A percentile compares a stretch with the other conserved stretches of the same genome.
Conservation (phyloP, 2,113 vertebrate genomes). For the Anseranas semipalmata region DNA sequence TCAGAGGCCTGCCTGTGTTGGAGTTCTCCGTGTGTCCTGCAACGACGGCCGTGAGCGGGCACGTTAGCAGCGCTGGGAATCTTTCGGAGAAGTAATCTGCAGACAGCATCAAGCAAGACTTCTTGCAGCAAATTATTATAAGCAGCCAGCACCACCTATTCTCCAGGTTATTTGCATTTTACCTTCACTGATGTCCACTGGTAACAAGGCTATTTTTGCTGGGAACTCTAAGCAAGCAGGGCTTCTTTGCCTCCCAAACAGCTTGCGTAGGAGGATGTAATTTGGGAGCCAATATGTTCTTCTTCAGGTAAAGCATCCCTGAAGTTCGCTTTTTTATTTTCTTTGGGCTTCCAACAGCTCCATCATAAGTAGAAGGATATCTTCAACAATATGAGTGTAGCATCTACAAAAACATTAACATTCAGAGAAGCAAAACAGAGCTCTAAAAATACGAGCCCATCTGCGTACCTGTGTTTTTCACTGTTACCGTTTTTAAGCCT, state of each 20-base stretch:
- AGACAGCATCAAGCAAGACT: neutral
- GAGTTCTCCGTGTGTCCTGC: neutral
- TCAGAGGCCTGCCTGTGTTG: neutral
- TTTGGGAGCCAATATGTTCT: neutral
- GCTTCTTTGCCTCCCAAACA: neutral
- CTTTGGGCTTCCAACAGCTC: neutral
- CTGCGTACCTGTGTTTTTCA: neutral
- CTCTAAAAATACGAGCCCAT: neutral
- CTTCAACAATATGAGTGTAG: neutral
- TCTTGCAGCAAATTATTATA: neutral
- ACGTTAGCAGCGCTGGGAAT: neutral
- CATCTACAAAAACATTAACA: neutral
- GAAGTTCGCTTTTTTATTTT: neutral
- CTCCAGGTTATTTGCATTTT: neutral
- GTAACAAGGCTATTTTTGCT: neutral
- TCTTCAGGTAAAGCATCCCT: neutral
- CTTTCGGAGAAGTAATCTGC: neutral
- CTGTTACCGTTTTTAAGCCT: neutral
- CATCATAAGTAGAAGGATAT: neutral
- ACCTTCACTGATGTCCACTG: rapidly evolving
- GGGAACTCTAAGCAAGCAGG: neutral
- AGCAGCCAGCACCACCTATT: neutral
- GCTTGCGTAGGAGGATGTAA: neutral
- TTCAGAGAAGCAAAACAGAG: neutral
- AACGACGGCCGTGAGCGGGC: neutral